Percentiles rank a stretch among this genome's conserved stretches.
These are phyloP conservation scores for Exephanes ischioxanthus DNA, from an alignment of 2,888 invertebrate species.

Conservation along the genomic window DNA sequence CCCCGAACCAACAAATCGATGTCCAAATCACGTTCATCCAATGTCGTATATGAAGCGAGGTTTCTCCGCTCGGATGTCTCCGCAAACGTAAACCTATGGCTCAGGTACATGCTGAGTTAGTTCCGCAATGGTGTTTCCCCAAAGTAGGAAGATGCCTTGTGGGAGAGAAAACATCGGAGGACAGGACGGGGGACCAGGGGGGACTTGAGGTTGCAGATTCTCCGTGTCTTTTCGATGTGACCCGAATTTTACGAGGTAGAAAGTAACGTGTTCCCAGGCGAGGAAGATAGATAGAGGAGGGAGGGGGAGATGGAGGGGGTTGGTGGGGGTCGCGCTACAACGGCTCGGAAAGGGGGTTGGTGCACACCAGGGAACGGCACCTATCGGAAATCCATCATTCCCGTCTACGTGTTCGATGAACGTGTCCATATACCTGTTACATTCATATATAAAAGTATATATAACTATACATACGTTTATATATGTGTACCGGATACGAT, in stretches of 20 bases:
- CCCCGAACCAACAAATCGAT: slow-evolving; percentile 24
- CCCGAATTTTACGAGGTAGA: slow-evolving; percentile 61
- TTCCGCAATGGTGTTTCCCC: slow-evolving; percentile 47
- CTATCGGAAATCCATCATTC: slow-evolving; percentile 69
- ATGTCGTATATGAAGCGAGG: slow-evolving; percentile 12
- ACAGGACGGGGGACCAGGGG: neutral
- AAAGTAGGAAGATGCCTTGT: slow-evolving; percentile 27
- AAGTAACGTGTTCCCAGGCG: slow-evolving; percentile 53
- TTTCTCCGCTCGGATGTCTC: slow-evolving; percentile 54
- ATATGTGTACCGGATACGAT: neutral
- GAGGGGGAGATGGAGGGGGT: slow-evolving; percentile 21
- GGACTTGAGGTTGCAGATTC: slow-evolving; percentile 28
- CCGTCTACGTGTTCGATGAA: slow-evolving; percentile 42
- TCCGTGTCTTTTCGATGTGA: slow-evolving; percentile 48
- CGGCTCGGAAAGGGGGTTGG: slow-evolving; percentile 15
- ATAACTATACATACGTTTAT: neutral
- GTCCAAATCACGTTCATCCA: slow-evolving; percentile 65
- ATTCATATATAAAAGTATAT: slow-evolving; percentile 35
- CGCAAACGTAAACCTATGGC: slow-evolving; percentile 60
- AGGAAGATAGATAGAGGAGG: neutral
- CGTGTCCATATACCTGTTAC: slow-evolving; percentile 45
- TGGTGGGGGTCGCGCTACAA: slow-evolving; percentile 39
- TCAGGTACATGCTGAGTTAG: slow-evolving; percentile 30
- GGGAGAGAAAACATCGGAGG: slow-evolving; percentile 29
- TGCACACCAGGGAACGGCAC: slow-evolving; percentile 34